Conservation (phyloP, 2,888 invertebrate species). For the Thereva nobilitata region DNA sequence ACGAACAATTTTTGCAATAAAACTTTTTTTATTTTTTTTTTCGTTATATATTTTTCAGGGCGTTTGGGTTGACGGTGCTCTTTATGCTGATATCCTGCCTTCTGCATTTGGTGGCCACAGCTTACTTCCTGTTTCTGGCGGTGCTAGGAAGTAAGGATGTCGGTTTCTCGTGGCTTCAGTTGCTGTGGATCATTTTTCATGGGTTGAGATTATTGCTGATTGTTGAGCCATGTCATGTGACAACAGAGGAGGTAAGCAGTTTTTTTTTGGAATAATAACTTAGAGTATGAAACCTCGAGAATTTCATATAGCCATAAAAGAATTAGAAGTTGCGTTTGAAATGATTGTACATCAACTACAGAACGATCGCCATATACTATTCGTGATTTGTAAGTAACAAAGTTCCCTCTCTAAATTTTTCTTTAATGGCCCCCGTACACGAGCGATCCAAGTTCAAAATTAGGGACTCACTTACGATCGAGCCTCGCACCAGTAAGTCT, state of each 20-base stretch:
- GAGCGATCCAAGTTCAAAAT: too few species aligned
- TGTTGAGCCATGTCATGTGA: slow-evolving; percentile 62
- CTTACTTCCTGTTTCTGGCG: slow-evolving; percentile 62
- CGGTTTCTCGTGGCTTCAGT: slow-evolving; percentile 59
- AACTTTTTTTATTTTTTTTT: slow-evolving; percentile 3
- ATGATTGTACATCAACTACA: too few species aligned
- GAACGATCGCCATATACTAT: too few species aligned
- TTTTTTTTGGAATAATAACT: too few species aligned
- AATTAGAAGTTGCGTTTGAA: too few species aligned
- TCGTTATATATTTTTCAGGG: slow-evolving; percentile 45
- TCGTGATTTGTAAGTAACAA: too few species aligned
- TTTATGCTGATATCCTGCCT: slow-evolving; percentile 61
- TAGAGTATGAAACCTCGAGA: background rate
- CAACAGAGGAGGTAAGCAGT: slow-evolving; percentile 55
- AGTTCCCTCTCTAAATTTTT: too few species aligned
- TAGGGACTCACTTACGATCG: too few species aligned
- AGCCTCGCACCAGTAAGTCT: too few species aligned
- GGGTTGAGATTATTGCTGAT: slow-evolving; percentile 59
- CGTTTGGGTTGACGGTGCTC: slow-evolving; percentile 59
- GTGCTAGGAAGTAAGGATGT: slow-evolving; percentile 55
- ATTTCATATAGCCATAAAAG: background rate
- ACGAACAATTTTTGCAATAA: slow-evolving; percentile 17
- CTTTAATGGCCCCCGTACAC: too few species aligned
- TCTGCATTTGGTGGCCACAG: slow-evolving; percentile 63
- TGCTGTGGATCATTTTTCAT: slow-evolving; percentile 61